Conservation (phyloP, 2,888 invertebrate species). For the Drosophila sordidula region DNA sequence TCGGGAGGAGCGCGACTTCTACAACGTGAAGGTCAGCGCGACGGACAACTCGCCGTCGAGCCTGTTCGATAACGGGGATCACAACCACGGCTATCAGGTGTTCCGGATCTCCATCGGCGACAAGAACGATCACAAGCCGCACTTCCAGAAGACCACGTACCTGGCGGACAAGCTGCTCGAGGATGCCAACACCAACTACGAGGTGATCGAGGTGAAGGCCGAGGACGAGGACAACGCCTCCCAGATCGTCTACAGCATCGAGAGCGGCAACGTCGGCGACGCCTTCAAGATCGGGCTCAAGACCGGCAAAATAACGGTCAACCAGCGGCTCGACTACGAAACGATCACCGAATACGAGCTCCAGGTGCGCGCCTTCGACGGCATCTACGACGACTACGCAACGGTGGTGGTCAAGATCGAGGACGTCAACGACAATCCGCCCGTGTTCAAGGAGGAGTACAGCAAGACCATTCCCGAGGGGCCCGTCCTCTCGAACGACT, state of each 20-base stretch:
- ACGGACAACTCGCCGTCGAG: slow-evolving; percentile 95
- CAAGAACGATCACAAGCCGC: slow-evolving; percentile 97
- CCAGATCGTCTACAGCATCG: slow-evolving; percentile 94
- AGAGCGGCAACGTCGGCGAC: slow-evolving; percentile 93
- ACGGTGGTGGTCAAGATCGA: slow-evolving; percentile 93
- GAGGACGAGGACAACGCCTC: slow-evolving; percentile 95
- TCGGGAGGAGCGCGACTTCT: slow-evolving; percentile 93
- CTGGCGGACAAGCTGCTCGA: slow-evolving; percentile 91
- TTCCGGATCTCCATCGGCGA: slow-evolving; percentile 97
- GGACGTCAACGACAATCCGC: slow-evolving; percentile 97
- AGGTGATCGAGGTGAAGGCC: slow-evolving; percentile 95
- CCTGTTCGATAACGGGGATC: slow-evolving; percentile 88
- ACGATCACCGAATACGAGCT: slow-evolving; percentile 93
- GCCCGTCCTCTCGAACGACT: slow-evolving; percentile 87
- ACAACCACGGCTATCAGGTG: slow-evolving; percentile 91
- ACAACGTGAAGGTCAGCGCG: slow-evolving; percentile 95
- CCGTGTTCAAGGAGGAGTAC: slow-evolving; percentile 91
- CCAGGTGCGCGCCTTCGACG: slow-evolving; percentile 94
- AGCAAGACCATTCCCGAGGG: slow-evolving; percentile 92
- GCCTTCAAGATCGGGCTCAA: slow-evolving; percentile 94
- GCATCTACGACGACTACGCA: slow-evolving; percentile 92
- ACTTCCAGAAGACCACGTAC: slow-evolving; percentile 92
- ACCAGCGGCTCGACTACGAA: slow-evolving; percentile 92
- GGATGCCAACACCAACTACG: slow-evolving; percentile 92
- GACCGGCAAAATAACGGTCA: slow-evolving; percentile 94